Conservation (phyloP, 2,888 invertebrate species). For the Gymnocheta viridis region DNA sequence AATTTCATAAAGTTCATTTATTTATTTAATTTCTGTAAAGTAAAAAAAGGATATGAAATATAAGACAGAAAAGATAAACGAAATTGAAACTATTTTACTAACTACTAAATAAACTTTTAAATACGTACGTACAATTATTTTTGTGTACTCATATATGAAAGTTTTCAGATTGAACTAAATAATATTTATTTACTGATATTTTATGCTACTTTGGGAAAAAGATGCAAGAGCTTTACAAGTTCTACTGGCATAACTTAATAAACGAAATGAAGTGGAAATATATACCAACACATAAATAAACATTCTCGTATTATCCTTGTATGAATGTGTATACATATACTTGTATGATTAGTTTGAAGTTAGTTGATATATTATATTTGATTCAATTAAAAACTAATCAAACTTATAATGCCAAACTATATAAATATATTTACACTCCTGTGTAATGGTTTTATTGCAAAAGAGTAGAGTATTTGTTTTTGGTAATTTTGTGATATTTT, state of each 20-base stretch:
- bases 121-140: background rate
- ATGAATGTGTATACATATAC: background rate
- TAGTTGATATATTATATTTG: slow-evolving; percentile 59
- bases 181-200: slow-evolving; percentile 30
- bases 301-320: background rate
- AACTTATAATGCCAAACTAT: slow-evolving; percentile 62
- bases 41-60: background rate
- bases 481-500: slow-evolving; percentile 8
- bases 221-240: slow-evolving; percentile 53
- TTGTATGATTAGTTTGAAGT: slow-evolving; percentile 20
- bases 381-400: slow-evolving; percentile 70
- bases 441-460: background rate
- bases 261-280: slow-evolving; percentile 64
- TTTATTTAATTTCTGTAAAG: slow-evolving; percentile 44
- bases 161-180: slow-evolving; percentile 10
- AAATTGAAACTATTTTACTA: slow-evolving; percentile 56
- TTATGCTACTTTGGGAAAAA: slow-evolving; percentile 1
- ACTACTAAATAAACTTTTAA: slow-evolving; percentile 62
- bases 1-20: slow-evolving; percentile 52
- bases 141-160: background rate
- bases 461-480: background rate
- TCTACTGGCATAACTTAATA: slow-evolving; percentile 61
- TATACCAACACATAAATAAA: background rate
- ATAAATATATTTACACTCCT: slow-evolving; percentile 10
- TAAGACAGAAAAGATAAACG: background rate